Evolutionary conservation across 2,888 invertebrate species (phyloP), one percentile per base, ranked within the genome.

Genomic region (Drosophila cognata): DNA sequence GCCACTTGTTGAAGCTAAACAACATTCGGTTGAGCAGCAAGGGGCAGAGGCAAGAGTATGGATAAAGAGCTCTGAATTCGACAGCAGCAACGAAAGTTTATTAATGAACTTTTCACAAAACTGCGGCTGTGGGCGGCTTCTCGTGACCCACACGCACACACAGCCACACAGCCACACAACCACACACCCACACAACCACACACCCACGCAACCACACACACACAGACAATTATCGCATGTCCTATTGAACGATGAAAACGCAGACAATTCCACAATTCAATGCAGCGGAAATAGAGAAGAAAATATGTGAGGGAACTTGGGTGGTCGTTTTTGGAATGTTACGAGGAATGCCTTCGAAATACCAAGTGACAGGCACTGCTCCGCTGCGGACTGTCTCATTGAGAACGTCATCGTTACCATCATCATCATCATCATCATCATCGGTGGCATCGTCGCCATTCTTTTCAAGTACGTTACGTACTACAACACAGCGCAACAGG

Each of bases 21-120:
- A 77, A 65, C 62, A 77, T 74, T 70, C 75, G 28, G 64, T 46
- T 25, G 60, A 28, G 16, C 43, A 4, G 25, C 4, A 11, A 7
- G 57, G 33, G 51, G 29, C 48, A 28, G 43, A 62, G 28, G n/a
- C 18, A 21, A 51, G 31, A 52, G 46, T 57, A 43, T 31, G 46
- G 55, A 55, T 57, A 63, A 62, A 74, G 72, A 64, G 59, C 68
- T 18, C 82, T 88, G 90, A 86, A 76, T 82, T 88, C 90, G 89
- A 88, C 89, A 87, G 90, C 79, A 74, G 60, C 66, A 71, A 72
- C 71, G 75, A 88, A 87, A 88, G 90, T 88, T 88, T 86, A 88
- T 90, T 90, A 88, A 88, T 79, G 87, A 87, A 90, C 72, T 90
- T 88, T 88, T 74, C 72, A 73, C 52, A 66, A 70, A 74, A 64